Percentiles rank a stretch among this genome's conserved stretches.
Evolutionary conservation across 2,797 vertebrate species (phyloP).

Genomic region (Chloroceryle inda): DNA sequence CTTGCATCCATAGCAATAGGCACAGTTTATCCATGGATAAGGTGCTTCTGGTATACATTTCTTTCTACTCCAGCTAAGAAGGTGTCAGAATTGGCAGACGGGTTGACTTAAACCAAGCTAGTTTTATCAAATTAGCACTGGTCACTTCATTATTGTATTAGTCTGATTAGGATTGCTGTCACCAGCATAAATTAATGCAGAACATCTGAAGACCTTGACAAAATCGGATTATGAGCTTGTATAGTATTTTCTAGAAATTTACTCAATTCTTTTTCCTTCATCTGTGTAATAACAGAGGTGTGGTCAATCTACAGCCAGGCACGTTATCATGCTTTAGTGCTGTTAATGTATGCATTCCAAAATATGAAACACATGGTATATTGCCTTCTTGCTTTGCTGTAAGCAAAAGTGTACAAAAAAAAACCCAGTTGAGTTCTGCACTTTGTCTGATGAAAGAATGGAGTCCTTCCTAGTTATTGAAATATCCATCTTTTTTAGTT

Average conservation of each 20-base stretch:
- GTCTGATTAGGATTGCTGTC: background rate
- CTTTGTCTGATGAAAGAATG: background rate
- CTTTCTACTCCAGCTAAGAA: background rate
- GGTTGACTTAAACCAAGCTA: background rate
- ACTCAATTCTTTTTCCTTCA: background rate
- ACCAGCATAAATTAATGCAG: background rate
- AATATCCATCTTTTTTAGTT: background rate
- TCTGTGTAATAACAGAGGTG: background rate
- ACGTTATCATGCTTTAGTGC: rapidly evolving
- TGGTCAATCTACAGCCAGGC: background rate
- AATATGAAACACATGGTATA: background rate
- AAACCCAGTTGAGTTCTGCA: background rate
- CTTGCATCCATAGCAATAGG: background rate
- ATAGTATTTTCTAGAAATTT: background rate
- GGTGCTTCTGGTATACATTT: background rate
- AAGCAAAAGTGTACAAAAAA: background rate
- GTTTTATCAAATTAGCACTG: background rate
- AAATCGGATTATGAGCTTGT: background rate
- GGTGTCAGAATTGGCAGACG: background rate
- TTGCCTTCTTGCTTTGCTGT: background rate
- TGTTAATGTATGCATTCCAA: background rate
- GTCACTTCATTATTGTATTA: background rate
- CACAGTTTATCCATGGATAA: background rate
- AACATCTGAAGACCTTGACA: background rate
- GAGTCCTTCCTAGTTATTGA: background rate